Conservation (phyloP, 1,140 invertebrate genomes). For the Zeugodacus cucurbitae region DNA sequence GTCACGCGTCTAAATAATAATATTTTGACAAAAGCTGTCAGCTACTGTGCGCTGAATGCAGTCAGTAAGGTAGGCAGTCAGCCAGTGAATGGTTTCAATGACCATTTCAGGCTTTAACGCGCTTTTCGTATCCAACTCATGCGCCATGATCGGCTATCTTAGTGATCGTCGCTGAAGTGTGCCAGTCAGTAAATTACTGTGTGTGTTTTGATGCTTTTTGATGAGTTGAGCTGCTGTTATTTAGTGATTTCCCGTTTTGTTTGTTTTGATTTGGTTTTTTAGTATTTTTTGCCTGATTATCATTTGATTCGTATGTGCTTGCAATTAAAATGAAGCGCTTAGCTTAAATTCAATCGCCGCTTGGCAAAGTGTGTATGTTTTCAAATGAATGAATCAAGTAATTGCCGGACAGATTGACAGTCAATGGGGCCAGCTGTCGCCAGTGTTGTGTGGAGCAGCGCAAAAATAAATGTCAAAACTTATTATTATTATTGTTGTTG, state of each 20-base stretch:
- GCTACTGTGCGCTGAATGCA: conserved; percentile 9
- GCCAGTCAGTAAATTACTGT: not conserved
- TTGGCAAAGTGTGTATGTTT: conserved; percentile 17
- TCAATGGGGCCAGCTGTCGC: conserved; percentile 23
- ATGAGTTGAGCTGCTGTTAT: conserved; percentile 5
- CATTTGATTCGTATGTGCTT: conserved; percentile 10
- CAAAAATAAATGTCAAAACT: not conserved
- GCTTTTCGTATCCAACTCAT: not conserved
- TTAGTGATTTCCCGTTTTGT: not conserved
- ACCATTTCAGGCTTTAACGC: conserved; percentile 15
- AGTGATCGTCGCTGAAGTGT: not conserved
- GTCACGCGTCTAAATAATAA: not conserved
- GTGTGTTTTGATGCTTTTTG: conserved; percentile 12
- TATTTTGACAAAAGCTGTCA: conserved; percentile 28
- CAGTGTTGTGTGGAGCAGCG: not conserved
- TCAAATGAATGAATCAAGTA: conserved; percentile 34
- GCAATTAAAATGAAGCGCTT: conserved; percentile 34
- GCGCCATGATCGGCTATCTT: not conserved
- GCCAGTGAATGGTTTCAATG: not conserved
- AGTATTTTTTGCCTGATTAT: not conserved
- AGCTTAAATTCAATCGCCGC: conserved; percentile 34
- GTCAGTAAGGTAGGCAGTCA: not conserved
- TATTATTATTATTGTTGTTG: not conserved
- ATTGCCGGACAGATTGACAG: conserved; percentile 34
- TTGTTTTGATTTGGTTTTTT: not conserved